Base-by-base conservation (phyloP, 2,113 vertebrate species). In the Meles meles region DNA sequence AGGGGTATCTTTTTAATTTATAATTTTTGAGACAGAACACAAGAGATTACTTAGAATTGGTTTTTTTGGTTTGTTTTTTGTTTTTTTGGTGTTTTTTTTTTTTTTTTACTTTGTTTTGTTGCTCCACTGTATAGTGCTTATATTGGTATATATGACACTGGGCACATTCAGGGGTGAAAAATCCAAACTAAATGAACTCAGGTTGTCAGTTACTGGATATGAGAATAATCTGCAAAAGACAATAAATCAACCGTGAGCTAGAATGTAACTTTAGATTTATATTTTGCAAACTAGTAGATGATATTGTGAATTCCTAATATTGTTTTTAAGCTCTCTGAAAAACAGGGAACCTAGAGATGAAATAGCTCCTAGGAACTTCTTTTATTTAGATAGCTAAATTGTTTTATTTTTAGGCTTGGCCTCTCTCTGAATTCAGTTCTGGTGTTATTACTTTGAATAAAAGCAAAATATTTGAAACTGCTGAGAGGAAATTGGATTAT, bases 401-500 rank as follows among this genome's bases (percentile, higher is more conserved):
- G 47, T 90, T 94, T 90, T n/a, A 61, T 86, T 90, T 94, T 87
- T 67, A 61, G 59, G 59, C 3, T 20, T 82, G 39, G 3, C 27
- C 27, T 92, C 5, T 55, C 34, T 93, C 42, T 87, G 74, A 91
- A 72, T 80, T 67, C 23, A 52, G 72, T 76, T 96, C 52, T 90
- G 21, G 6, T 93, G 34, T 90, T 95, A 90, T 39, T 77, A 47
- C 63, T 29, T 59, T 77, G 65, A 90, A 59, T 44, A 34, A 82
- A 85, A 81, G 44, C 34, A 93, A 96, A 93, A 34, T 81, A 90
- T 65, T 69, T 87, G 42, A 86, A 89, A 74, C 55, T 92, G 31
- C 11, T 74, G 31, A 83, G 49, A 74, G 12, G 20, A 96, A 49
- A 80, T 81, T n/a, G 17, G 4, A 55, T 72, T 85, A 52, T 63